Base-by-base conservation (phyloP, 2,797 vertebrate genomes). In the Sphenopsis melanotis region DNA sequence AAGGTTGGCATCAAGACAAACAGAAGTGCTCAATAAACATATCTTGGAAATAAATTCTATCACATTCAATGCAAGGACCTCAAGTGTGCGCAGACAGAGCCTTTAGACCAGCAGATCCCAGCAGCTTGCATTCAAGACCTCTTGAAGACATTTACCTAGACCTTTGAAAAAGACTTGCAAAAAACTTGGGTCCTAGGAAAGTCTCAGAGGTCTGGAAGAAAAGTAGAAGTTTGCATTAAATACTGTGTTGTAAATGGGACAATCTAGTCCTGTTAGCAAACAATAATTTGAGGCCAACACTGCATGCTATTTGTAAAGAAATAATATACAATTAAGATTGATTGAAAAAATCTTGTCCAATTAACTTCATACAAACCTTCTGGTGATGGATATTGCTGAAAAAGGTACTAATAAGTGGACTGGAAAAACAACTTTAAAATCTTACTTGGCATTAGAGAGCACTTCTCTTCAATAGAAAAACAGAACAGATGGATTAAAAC, bases 171-270 rank as follows among this genome's bases (percentile, higher is more conserved):
- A 89, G 39, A 37, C 41, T n/a, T 49, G 32, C 36, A 76, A 61
- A 37, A 41, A 63, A 82, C 41, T 29, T 21, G 17, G 52, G 11
- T 68, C 42, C 46, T 89, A 42, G 21, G 27, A 68, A 93, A 83
- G 19, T 65, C 49, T 80, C 41, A 71, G 60, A 98, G 98, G 94
- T 98, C 98, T 95, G 98, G 24, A 83, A 85, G 37, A 85, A 77
- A 82, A 69, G 4, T 2, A 8, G 0, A 60, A 89, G 37, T 46
- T 55, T 60, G 23, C 30, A 66, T 42, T 82, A 74, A 91, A 80
- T 36, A 57, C 10, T 21, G 11, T 17, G 7, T 10, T 78, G 16
- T n/a, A 36, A 71, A 74, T 66, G 27, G 27, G 41, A 59, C 11
- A 76, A 63, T 15, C 9, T 7, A 66, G 36, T 37, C 12, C 49